Percentiles rank a stretch among this genome's conserved stretches.
These are phyloP conservation scores for Falco novaeseelandiae DNA, from an alignment of 2,797 vertebrate genomes.

Conservation along the genomic window DNA sequence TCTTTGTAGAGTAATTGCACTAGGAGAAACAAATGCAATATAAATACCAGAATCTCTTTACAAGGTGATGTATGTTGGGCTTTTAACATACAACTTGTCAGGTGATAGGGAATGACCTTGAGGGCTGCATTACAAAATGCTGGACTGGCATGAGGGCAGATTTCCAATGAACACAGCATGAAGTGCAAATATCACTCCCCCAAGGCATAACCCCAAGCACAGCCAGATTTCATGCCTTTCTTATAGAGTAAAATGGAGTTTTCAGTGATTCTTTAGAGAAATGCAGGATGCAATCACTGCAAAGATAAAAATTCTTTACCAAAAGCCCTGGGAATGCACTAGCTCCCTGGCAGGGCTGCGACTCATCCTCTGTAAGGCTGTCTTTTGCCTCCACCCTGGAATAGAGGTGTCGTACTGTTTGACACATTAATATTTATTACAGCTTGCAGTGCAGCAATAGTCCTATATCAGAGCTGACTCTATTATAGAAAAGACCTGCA, in stretches of 20 bases:
- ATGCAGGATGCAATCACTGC: neutral
- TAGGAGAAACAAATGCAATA: neutral
- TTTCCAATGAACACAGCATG: neutral
- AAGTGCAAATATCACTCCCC: constrained; percentile 10
- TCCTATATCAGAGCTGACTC: constrained; percentile 33
- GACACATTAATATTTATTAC: constrained; percentile 64
- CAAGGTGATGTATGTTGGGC: neutral
- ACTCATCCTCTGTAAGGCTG: neutral
- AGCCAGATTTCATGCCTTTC: neutral
- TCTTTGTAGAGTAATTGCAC: neutral
- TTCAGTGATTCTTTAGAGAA: neutral
- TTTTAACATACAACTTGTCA: neutral
- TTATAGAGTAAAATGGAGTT: neutral
- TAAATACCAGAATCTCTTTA: neutral
- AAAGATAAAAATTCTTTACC: neutral
- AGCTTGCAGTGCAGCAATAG: constrained; percentile 51
- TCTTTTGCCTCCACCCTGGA: constrained; percentile 21
- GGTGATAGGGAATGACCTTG: constrained; percentile 53
- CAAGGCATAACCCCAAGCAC: neutral
- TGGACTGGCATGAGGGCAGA: neutral
- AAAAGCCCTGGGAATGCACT: neutral
- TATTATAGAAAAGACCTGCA: constrained; percentile 36
- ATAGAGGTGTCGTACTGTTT: neutral
- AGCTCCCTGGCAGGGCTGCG: neutral
- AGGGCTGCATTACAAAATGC: neutral